Base-by-base conservation (phyloP, 2,888 invertebrate species). In the Achlya flavicornis region DNA sequence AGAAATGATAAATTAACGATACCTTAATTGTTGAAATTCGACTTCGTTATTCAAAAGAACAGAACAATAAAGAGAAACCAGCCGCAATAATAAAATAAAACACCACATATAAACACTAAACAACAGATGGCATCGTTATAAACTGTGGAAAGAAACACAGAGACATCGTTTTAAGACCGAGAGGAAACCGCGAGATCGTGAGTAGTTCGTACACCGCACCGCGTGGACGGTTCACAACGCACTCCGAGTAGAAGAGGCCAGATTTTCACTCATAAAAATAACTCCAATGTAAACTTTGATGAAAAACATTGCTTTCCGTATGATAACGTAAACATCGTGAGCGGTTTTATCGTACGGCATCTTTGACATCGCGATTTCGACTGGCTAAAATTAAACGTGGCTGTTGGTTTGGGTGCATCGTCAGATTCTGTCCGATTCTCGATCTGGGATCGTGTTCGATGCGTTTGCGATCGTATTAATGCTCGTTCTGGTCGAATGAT, bases 321-420 rank as follows among this genome's bases (percentile, higher is more conserved):
- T 72, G 68, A 63, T 72, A 81, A 79, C 72, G 81, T 85, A 86
- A 86, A 85, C 84, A 79, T 67, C 67, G 46, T 65, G 66, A 67
- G 73, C 79, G 75, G 73, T 77, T 71, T 72, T 73, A 79, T 80
- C 80, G 88, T 87, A 86, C 87, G 81, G 71, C 80, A 80, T 81
- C 83, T 84, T 80, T 85, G 89, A 87, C 89, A 88, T 86, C 92
- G 88, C 86, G 90, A 85, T 88, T 88, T 86, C 81, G 80, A 93
- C 93, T 93, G 92, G 90, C 91, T 92, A 92, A 90, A 88, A 81
- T 90, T 92, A 91, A 87, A 80, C 82, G 77, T 78, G 79, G 84
- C 84, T 85, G 89, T 19, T 14, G 19, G 53, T 16, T 41, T 60
- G 12, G 60, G 41, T 60, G 60, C 60, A 60, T 60, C 60, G 60